These are phyloP conservation scores for Alethe diademata DNA, from an alignment of 2,113 vertebrate species.

Conservation along the genomic window DNA sequence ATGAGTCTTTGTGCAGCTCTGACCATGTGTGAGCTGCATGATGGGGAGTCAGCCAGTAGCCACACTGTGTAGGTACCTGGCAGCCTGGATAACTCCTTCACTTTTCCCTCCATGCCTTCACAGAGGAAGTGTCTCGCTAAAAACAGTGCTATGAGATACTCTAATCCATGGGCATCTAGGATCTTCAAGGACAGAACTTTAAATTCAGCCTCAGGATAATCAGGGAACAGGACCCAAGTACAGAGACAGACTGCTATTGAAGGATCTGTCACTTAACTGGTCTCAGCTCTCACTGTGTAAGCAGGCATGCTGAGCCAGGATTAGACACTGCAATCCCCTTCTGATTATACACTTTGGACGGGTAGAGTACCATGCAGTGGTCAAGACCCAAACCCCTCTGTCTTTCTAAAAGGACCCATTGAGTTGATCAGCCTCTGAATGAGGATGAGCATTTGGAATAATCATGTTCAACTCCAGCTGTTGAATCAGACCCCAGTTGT, in stretches of 20 bases:
- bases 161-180: background rate
- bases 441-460: background rate
- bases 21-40: background rate
- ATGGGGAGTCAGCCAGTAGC: background rate
- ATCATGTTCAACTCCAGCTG: accelerated
- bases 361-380: background rate
- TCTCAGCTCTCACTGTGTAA: background rate
- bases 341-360: background rate
- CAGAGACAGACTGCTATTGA: background rate
- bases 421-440: background rate
- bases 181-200: background rate
- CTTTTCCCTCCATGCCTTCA: background rate
- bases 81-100: background rate
- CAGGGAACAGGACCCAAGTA: background rate
- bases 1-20: background rate
- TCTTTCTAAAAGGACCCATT: background rate
- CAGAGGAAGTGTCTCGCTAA: background rate
- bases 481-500: background rate
- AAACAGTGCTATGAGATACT: background rate
- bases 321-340: background rate
- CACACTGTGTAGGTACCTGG: background rate
- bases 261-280: background rate
- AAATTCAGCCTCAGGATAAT: background rate
- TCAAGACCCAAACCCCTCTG: background rate
- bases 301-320: background rate